Conservation (phyloP, 2,113 vertebrate genomes). For the Otolemur garnettii region DNA sequence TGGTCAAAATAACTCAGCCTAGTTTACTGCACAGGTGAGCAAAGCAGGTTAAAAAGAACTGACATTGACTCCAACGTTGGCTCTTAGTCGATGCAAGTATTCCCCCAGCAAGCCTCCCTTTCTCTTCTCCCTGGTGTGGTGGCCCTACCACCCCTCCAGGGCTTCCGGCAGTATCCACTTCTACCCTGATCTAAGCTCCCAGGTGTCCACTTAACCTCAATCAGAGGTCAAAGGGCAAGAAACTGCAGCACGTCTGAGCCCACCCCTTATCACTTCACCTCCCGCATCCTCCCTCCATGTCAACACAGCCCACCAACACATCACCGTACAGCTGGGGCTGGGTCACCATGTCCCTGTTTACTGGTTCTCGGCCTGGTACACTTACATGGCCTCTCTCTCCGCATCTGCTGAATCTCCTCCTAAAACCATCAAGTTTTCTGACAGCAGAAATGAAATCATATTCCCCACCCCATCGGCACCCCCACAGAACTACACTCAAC, state of each 20-base stretch:
- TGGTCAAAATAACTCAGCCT: not conserved
- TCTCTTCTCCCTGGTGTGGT: not conserved
- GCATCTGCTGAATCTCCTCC: not conserved
- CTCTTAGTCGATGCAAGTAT: not conserved
- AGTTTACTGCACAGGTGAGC: not conserved
- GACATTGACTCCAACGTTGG: too few relatives aligned
- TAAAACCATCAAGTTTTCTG: not conserved
- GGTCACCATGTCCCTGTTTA: not conserved
- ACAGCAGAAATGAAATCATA: not conserved
- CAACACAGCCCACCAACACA: not conserved
- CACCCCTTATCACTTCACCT: not conserved
- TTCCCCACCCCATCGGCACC: not conserved
- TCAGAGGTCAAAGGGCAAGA: conserved; percentile 36
- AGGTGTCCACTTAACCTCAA: not conserved
- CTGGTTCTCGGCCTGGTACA: not conserved
- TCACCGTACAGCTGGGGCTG: rapidly evolving
- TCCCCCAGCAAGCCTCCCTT: not conserved
- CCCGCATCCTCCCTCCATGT: not conserved
- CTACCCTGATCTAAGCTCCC: not conserved
- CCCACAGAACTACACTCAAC: not conserved
- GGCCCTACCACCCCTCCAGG: not conserved
- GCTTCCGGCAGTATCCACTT: not conserved
- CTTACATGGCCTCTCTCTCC: not conserved
- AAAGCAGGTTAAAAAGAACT: not conserved
- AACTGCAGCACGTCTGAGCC: not conserved